A percentile compares a stretch with the other conserved stretches of the same genome.
Evolutionary conservation across 2,888 invertebrate species (phyloP).

Genomic region (Archaeoteleia sp.): DNA sequence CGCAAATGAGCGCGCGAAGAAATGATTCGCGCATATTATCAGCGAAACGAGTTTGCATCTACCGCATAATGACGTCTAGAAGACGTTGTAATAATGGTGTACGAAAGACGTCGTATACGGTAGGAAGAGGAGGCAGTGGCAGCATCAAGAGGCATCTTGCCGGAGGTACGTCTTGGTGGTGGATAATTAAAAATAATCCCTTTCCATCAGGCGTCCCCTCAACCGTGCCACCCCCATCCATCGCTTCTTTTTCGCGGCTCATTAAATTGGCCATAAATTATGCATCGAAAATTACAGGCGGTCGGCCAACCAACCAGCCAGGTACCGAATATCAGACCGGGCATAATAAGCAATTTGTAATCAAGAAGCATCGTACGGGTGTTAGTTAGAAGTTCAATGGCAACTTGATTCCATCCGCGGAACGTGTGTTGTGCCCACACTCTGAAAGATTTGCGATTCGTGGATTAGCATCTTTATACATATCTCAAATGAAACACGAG

Average conservation of each 20-base stretch:
- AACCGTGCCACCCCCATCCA: constrained; percentile 53
- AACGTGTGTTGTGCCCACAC: constrained; percentile 40
- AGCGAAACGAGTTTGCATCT: constrained; percentile 23
- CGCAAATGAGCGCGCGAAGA: constrained; percentile 27
- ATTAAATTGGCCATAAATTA: constrained; percentile 75
- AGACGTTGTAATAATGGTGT: constrained; percentile 33
- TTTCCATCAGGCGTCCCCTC: constrained; percentile 49
- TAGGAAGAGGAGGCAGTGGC: constrained; percentile 8
- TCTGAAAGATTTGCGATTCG: constrained; percentile 35
- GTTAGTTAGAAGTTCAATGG: constrained; percentile 71
- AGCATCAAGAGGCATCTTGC: constrained; percentile 23
- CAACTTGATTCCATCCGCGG: constrained; percentile 51
- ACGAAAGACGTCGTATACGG: constrained; percentile 13
- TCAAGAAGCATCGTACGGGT: constrained; percentile 72
- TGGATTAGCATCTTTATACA: constrained; percentile 44
- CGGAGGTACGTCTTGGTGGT: constrained; percentile 51
- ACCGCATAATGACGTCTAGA: constrained; percentile 26
- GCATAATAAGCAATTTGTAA: constrained; percentile 75
- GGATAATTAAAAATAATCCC: constrained; percentile 75
- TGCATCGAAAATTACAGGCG: constrained; percentile 74
- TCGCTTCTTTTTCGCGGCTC: constrained; percentile 73
- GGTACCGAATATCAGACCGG: constrained; percentile 57
- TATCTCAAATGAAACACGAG: constrained; percentile 22
- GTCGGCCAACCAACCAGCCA: constrained; percentile 39
- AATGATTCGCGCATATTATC: constrained; percentile 30